phyloP scores from a whole-genome alignment of 2,797 vertebrate genomes.

The Columba guinea region DNA sequence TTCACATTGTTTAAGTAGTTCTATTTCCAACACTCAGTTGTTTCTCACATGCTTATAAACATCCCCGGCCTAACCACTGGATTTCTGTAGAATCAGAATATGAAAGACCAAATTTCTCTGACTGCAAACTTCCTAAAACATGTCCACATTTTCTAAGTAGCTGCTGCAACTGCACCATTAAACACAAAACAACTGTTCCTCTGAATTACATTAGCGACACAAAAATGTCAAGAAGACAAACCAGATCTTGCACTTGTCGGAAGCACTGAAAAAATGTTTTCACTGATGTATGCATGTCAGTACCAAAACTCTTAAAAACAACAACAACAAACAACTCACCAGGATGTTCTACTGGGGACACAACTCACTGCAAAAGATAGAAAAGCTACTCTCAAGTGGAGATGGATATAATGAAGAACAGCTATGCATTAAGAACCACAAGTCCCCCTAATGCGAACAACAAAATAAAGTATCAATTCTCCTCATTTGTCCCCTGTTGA shows the following conservation, averaged over 20 bases:
- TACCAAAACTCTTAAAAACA: not conserved
- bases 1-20: not conserved
- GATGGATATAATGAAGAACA: not conserved
- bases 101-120: not conserved
- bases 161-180: not conserved
- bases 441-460: not conserved
- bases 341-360: not conserved
- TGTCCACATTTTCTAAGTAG: not conserved
- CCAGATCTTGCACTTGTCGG: not conserved
- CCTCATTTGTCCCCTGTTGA: not conserved
- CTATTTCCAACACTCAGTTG: not conserved
- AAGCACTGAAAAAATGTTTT: not conserved
- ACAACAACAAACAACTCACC: not conserved
- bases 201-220: not conserved
- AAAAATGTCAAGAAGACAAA: not conserved
- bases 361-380: not conserved
- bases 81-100: not conserved
- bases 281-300: not conserved
- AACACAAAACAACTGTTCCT: not conserved
- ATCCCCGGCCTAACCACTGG: not conserved
- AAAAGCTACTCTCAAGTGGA: not conserved
- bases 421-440: not conserved
- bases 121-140: not conserved
- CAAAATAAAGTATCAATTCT: not conserved
- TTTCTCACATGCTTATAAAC: not conserved